Conservation (phyloP, 2,113 vertebrate genomes). For the Plectropomus leopardus region DNA sequence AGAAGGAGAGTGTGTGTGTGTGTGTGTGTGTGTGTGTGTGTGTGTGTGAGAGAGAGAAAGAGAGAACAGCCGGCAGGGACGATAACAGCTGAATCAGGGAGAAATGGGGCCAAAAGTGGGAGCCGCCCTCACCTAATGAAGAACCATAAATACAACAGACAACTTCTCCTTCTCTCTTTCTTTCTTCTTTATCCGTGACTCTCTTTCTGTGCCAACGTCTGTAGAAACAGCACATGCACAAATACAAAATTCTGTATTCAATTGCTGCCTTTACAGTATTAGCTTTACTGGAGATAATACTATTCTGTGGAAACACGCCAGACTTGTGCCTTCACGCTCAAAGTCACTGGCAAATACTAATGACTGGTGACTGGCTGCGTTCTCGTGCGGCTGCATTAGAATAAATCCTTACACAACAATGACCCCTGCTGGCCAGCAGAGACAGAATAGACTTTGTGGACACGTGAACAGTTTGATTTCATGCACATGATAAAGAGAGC, state of each 20-base stretch:
- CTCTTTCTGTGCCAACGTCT: conserved; percentile 10
- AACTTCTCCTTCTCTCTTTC: conserved; percentile 7
- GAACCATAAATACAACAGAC: conserved; percentile 46
- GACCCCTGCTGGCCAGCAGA: conserved; percentile 61
- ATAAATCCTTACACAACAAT: conserved; percentile 52
- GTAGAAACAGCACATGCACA: neutral
- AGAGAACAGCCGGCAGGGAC: conserved; percentile 12
- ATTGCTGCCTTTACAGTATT: conserved; percentile 18
- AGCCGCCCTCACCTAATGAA: conserved; percentile 59
- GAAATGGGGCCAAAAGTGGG: conserved; percentile 48
- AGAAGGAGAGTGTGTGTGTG: neutral
- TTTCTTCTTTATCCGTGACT: neutral
- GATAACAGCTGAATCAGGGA: conserved; percentile 68
- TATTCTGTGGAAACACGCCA: conserved; percentile 33
- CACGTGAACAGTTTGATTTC: neutral
- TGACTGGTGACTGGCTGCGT: neutral
- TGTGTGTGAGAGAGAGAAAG: neutral
- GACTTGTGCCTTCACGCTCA: conserved; percentile 15
- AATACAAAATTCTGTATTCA: conserved; percentile 14
- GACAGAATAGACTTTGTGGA: neutral
- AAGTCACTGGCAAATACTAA: conserved; percentile 16
- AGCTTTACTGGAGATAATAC: conserved; percentile 24
- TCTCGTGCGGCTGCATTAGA: neutral
- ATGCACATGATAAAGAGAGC: neutral
- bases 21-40: conserved; percentile 8